Conservation (phyloP, 2,113 vertebrate genomes). For the Sakesphorus luctuosus region DNA sequence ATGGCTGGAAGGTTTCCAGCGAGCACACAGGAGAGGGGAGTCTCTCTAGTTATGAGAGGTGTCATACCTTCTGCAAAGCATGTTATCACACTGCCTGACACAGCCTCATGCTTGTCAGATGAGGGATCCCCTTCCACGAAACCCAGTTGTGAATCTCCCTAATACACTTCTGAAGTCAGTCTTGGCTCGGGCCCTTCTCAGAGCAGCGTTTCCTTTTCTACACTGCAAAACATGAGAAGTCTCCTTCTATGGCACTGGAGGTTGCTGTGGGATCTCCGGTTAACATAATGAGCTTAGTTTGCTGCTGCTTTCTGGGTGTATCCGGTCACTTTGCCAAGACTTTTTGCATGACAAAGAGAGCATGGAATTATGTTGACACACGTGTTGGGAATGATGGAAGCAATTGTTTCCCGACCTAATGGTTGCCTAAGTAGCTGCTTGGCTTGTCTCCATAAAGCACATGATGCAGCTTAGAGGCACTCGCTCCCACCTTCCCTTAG, state of each 20-base stretch:
- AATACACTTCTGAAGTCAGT: neutral
- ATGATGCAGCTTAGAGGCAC: conserved; percentile 4
- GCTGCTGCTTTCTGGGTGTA: conserved; percentile 67
- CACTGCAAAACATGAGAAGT: conserved; percentile 38
- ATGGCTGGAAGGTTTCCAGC: conserved; percentile 28
- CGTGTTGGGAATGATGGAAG: conserved; percentile 71
- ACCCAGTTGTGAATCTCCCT: neutral
- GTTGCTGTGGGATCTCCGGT: conserved; percentile 62
- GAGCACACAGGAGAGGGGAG: neutral
- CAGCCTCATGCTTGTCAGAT: neutral
- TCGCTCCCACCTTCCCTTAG: neutral
- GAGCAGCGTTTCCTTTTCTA: neutral
- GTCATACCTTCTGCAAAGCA: neutral
- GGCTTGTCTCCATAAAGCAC: conserved; percentile 55
- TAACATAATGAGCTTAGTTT: conserved; percentile 68
- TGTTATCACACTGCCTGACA: neutral
- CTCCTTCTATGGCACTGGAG: conserved; percentile 48
- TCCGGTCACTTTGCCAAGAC: conserved; percentile 63
- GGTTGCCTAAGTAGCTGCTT: conserved; percentile 72
- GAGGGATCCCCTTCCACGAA: neutral
- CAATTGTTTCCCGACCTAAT: conserved; percentile 62
- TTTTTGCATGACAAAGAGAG: conserved; percentile 72
- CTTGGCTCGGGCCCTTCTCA: neutral
- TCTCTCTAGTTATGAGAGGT: neutral
- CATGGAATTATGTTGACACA: conserved; percentile 75